These are phyloP conservation scores for Tragelaphus scriptus DNA, from an alignment of 2,113 vertebrate genomes.

Conservation along the genomic window DNA sequence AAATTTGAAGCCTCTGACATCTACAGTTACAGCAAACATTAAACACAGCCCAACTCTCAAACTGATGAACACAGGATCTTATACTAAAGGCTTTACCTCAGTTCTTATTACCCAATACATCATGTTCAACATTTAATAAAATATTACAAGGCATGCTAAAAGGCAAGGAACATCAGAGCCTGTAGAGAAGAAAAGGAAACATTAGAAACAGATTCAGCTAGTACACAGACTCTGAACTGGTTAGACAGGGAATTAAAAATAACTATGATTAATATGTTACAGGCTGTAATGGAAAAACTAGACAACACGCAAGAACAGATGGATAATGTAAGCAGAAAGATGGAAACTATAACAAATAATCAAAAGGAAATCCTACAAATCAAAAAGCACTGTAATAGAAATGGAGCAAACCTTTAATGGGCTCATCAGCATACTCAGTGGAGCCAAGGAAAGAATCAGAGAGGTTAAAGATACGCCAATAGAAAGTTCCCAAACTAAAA, in stretches of 20 bases:
- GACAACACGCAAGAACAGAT: constrained; percentile 2
- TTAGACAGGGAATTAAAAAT: neutral
- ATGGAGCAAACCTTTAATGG: neutral
- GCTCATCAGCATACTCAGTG: neutral
- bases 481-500: neutral
- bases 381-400: neutral
- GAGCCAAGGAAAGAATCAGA: neutral
- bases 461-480: neutral
- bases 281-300: constrained; percentile 16
- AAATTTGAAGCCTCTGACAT: neutral
- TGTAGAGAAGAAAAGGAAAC: neutral
- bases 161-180: neutral
- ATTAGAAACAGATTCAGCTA: neutral
- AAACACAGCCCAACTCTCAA: neutral
- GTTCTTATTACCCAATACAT: neutral
- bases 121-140: neutral
- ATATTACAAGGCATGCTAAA: neutral
- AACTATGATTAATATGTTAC: constrained; percentile 31
- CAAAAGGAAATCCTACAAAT: neutral
- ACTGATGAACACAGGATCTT: neutral
- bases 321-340: constrained; percentile 30
- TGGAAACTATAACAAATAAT: constrained; percentile 25
- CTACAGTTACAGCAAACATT: neutral
- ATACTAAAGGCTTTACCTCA: neutral
- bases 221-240: constrained; percentile 17